Evolutionary conservation across 2,797 vertebrate genomes (phyloP).

Genomic region (Pseudochirops cupreus): DNA sequence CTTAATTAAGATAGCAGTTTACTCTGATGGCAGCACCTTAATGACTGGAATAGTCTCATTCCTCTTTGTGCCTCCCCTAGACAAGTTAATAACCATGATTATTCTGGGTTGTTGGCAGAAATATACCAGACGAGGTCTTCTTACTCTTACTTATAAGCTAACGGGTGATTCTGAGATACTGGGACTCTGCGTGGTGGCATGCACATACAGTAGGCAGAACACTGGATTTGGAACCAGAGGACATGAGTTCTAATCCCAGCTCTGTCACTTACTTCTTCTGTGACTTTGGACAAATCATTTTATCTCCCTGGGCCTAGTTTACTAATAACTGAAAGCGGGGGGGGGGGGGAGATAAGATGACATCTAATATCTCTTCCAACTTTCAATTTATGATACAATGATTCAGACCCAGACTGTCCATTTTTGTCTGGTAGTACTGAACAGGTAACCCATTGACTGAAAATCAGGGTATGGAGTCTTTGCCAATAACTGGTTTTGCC

Average conservation of each 20-base stretch:
- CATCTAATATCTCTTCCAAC: not conserved
- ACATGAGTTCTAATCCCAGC: not conserved
- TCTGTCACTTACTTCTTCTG: not conserved
- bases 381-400: not conserved
- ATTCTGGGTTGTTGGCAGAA: not conserved
- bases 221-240: not conserved
- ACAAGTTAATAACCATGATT: conserved; percentile 65
- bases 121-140: not conserved
- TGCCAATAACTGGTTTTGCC: not conserved
- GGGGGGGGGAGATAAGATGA: not conserved
- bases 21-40: conserved; percentile 59
- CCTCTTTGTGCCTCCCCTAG: conserved; percentile 60
- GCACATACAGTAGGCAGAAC: not conserved
- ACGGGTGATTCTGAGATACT: not conserved
- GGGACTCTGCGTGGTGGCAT: not conserved
- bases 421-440: not conserved
- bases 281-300: not conserved
- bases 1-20: conserved; percentile 72
- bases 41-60: conserved; percentile 55
- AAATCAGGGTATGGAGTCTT: not conserved
- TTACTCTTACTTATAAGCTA: not conserved
- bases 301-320: not conserved
- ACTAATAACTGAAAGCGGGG: not conserved
- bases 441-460: not conserved
- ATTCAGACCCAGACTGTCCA: not conserved